These are phyloP conservation scores for Brachynemurus nebulosus DNA, from an alignment of 2,888 invertebrate species.

Conservation along the genomic window DNA sequence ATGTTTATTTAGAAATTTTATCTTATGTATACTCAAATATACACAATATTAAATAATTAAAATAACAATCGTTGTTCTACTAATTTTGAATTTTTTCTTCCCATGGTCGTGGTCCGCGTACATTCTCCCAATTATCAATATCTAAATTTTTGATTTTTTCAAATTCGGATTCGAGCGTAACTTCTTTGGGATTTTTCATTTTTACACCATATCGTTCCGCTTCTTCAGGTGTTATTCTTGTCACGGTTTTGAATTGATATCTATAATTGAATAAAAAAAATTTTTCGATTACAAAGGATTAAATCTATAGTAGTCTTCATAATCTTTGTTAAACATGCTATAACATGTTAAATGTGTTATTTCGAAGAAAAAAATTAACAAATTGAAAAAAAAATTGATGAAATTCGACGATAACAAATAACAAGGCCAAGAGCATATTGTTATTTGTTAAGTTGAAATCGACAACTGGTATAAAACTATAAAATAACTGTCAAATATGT, in stretches of 20 bases:
- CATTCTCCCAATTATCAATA: conserved; percentile 74
- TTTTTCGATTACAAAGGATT: too few species aligned
- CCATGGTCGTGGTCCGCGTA: conserved; percentile 77
- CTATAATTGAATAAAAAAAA: conserved; percentile 25
- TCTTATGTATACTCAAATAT: background rate
- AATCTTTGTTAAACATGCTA: too few species aligned
- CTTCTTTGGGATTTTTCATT: conserved; percentile 49
- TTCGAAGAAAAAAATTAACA: too few species aligned
- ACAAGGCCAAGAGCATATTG: too few species aligned
- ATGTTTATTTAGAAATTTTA: background rate
- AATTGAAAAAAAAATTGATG: too few species aligned
- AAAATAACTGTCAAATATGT: too few species aligned
- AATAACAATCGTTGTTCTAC: too few species aligned
- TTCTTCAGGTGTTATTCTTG: conserved; percentile 45
- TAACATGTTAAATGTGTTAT: too few species aligned
- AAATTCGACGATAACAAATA: too few species aligned
- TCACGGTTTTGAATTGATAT: conserved; percentile 39
- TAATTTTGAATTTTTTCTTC: conserved; percentile 32
- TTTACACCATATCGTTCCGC: conserved; percentile 49
- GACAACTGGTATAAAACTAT: too few species aligned
- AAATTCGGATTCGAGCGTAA: conserved; percentile 59
- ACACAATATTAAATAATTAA: background rate
- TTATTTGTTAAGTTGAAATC: too few species aligned
- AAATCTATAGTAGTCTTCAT: too few species aligned
- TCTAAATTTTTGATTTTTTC: conserved; percentile 59